Conservation (phyloP, 2,888 invertebrate genomes). For the Tachina lurida region DNA sequence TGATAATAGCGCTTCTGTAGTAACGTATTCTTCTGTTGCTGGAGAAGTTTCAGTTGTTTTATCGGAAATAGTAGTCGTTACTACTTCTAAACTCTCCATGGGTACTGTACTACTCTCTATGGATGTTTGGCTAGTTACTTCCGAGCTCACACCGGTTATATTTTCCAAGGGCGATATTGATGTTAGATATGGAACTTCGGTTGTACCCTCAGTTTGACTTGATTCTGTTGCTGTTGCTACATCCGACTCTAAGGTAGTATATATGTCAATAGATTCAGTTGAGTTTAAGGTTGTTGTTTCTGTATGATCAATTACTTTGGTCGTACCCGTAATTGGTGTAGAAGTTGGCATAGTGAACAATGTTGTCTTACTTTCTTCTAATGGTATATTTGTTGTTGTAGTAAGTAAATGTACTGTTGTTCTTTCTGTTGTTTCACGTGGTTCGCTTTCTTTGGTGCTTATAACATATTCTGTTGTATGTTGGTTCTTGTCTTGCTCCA, state of each 20-base stretch:
- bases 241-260: not conserved
- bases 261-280: not conserved
- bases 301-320: not conserved
- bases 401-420: no score
- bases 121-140: not conserved
- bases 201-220: not conserved
- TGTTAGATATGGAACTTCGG: not conserved
- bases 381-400: no score
- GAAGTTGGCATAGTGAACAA: no score
- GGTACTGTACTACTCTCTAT: conserved; percentile 6
- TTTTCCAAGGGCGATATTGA: not conserved
- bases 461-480: no score
- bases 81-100: not conserved
- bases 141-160: not conserved
- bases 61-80: not conserved
- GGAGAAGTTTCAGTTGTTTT: not conserved
- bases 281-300: not conserved
- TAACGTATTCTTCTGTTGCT: not conserved
- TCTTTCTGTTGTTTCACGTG: no score
- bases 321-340: no score
- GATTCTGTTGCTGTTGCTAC: not conserved
- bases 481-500: no score
- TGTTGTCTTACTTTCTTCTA: no score
- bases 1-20: not conserved
- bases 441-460: no score